Evolutionary conservation across 2,113 vertebrate genomes (phyloP).

Genomic region (Romanogobio albipinnatus): DNA sequence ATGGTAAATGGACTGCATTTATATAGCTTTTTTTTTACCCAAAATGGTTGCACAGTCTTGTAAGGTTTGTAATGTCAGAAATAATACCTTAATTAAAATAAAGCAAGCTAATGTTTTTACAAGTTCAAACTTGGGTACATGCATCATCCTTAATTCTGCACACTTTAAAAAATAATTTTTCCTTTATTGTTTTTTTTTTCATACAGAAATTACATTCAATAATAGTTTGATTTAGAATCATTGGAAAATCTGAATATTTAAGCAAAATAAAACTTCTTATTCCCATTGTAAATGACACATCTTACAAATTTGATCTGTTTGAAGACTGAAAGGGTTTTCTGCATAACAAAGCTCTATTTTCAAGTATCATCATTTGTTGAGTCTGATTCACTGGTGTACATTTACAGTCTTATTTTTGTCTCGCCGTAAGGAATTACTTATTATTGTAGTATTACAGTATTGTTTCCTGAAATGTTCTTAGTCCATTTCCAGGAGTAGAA

Average conservation of each 20-base stretch:
- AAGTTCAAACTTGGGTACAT: neutral
- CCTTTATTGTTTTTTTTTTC: neutral
- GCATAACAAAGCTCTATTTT: constrained; percentile 24
- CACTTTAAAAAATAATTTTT: neutral
- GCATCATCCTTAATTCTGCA: neutral
- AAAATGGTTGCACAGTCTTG: neutral
- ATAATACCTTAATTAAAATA: neutral
- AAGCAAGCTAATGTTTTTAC: neutral
- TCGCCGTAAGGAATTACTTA: neutral
- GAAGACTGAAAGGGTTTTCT: neutral
- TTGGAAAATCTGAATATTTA: neutral
- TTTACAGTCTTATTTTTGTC: neutral
- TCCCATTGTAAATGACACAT: neutral
- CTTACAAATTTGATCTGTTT: constrained; percentile 12
- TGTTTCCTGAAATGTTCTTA: constrained; percentile 15
- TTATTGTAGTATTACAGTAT: neutral
- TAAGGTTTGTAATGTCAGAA: neutral
- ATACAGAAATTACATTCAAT: neutral
- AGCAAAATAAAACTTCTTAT: neutral
- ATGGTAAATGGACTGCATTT: too few species aligned
- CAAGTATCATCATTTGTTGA: constrained; percentile 24
- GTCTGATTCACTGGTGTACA: constrained; percentile 14
- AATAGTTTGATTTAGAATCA: neutral
- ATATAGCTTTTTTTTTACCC: too few species aligned
- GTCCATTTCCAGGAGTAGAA: neutral